phyloP scores from a whole-genome alignment of 2,888 invertebrate species.

The Unio pictorum region DNA sequence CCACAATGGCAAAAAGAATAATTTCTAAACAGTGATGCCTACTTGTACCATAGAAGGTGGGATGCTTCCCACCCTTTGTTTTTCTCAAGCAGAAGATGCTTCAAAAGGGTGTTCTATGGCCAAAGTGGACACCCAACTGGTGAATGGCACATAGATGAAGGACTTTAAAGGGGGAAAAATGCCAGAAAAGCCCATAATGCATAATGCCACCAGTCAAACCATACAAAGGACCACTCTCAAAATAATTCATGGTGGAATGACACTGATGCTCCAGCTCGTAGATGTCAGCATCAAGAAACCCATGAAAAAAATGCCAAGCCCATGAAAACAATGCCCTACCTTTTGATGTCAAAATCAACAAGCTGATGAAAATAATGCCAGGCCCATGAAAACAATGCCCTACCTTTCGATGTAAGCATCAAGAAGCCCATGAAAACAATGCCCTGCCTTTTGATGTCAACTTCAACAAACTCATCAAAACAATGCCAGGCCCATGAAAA shows the following conservation, averaged over 20 bases:
- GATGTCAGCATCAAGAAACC: conserved; percentile 1
- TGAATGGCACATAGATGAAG: no score
- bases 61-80: not conserved
- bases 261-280: conserved; percentile 4
- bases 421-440: not conserved
- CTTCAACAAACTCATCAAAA: no score
- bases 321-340: not conserved
- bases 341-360: no score
- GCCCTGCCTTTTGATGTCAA: no score
- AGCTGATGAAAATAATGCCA: no score
- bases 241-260: conserved; percentile 4
- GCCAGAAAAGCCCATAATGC: no score
- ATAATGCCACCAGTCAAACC: no score
- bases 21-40: conserved; percentile 14
- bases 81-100: conserved; percentile 4
- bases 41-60: not conserved
- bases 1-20: conserved; percentile 23
- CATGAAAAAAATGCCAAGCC: not conserved
- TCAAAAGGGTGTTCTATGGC: not conserved
- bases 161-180: no score
- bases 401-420: not conserved
- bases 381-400: no score
- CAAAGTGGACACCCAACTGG: no score
- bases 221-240: not conserved
- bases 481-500: no score